A percentile compares a stretch with the other conserved stretches of the same genome.
Evolutionary conservation across 2,113 vertebrate genomes (phyloP).

Genomic region (Crotalus horridus): DNA sequence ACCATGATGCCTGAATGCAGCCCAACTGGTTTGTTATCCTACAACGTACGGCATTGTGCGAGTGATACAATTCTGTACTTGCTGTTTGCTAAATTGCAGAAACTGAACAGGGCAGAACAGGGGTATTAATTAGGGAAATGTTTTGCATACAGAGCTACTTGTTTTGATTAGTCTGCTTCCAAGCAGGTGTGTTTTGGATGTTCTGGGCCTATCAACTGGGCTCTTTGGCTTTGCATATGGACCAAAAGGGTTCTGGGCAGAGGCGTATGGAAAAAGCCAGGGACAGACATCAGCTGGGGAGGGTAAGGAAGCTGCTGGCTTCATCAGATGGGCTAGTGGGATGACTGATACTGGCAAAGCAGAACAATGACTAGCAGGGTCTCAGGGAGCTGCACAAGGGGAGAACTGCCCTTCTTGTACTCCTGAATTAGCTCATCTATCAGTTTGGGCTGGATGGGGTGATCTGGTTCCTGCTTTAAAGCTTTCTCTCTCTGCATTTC

Average conservation of each 20-base stretch:
- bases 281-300: neutral
- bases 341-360: neutral
- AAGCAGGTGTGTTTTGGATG: neutral
- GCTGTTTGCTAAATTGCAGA: neutral
- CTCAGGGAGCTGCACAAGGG: neutral
- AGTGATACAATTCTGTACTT: neutral
- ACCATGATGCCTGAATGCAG: neutral
- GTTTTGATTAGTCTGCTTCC: neutral
- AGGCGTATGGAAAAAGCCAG: neutral
- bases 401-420: neutral
- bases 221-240: neutral
- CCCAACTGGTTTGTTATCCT: neutral
- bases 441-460: no score
- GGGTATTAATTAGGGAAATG: neutral
- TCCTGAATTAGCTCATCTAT: neutral
- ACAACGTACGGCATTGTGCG: neutral
- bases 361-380: neutral
- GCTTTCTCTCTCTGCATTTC: neutral
- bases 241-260: neutral
- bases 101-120: neutral
- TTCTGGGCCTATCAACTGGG: neutral
- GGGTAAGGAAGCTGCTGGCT: neutral
- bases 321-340: neutral
- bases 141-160: neutral
- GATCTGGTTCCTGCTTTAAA: neutral